Base-by-base conservation (phyloP, 1,140 invertebrate species). In the Bilobella aurantiaca region DNA sequence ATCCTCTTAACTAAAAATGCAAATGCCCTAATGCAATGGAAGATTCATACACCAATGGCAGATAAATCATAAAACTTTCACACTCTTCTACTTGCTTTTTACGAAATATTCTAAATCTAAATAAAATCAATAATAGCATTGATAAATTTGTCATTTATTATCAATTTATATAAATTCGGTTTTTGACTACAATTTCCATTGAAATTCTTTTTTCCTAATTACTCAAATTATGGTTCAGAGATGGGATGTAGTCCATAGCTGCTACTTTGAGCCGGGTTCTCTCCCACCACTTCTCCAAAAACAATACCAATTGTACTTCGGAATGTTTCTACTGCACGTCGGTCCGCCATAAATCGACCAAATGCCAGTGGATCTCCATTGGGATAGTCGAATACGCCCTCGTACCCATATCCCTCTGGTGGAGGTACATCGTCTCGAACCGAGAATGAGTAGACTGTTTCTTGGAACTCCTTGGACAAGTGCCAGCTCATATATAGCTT, bases 401-500 rank as follows among this genome's bases (percentile, higher is more conserved):
- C 34, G 34, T 42, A 28, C 5, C 47, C 53, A 34, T 27, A 69
- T 23, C 59, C 59, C 1, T 21, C 12, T 3, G 60, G 59, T 12
- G 61, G 28, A 14, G 31, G 31, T 1, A 69, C 56, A 53, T 69
- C 68, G 30, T 47, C 46, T 30, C 68, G 31, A 1, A 66, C 49
- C 27, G 46, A 46, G 16, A 30, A 29, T 30, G 23, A 58, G 42
- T 46, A 53, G 32, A 18, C 2, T 1, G 32, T 21, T 16, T 28
- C 47, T 47, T 69, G 68, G 21, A 59, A 23, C 3, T 63, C 29
- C 21, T 49, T 29, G 18, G 30, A 29, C 8, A 63, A 18, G 3
- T 49, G 21, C 68, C 68, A 69, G 31, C 60, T 66, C 14, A 69
- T n/a, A 28, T 66, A 69, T 18, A 69, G 30, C 32, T 69, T 65